Conservation (phyloP, 2,888 invertebrate genomes). For the Phaonia tiefii region DNA sequence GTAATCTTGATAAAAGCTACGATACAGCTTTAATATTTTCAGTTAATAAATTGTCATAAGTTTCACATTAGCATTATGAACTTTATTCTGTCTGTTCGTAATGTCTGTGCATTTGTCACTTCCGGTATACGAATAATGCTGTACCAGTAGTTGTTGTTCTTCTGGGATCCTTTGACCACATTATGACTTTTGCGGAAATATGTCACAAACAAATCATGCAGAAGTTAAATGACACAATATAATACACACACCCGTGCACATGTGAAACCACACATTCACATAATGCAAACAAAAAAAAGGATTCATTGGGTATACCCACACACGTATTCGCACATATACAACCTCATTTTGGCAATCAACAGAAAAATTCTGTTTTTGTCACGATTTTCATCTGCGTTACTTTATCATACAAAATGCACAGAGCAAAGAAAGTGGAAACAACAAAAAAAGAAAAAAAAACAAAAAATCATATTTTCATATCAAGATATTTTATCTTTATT, state of each 20-base stretch:
- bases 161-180: constrained; percentile 45
- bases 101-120: constrained; percentile 46
- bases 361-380: constrained; percentile 44
- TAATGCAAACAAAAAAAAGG: too few relatives aligned
- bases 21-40: background rate
- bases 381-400: constrained; percentile 32
- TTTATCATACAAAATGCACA: background rate
- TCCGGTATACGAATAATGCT: background rate
- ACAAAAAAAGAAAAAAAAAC: background rate
- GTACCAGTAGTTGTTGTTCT: too few relatives aligned
- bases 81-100: constrained; percentile 7
- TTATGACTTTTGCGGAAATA: constrained; percentile 55
- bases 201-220: constrained; percentile 57
- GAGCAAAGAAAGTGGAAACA: background rate
- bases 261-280: too few relatives aligned
- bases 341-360: constrained; percentile 40
- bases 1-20: background rate
- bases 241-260: background rate
- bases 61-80: background rate
- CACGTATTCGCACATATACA: background rate
- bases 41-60: background rate
- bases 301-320: background rate
- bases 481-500: constrained; percentile 31
- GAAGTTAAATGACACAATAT: constrained; percentile 22
- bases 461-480: constrained; percentile 33